Evolutionary conservation across 2,888 invertebrate genomes (phyloP).

Genomic region (Hypercompe scribonia): DNA sequence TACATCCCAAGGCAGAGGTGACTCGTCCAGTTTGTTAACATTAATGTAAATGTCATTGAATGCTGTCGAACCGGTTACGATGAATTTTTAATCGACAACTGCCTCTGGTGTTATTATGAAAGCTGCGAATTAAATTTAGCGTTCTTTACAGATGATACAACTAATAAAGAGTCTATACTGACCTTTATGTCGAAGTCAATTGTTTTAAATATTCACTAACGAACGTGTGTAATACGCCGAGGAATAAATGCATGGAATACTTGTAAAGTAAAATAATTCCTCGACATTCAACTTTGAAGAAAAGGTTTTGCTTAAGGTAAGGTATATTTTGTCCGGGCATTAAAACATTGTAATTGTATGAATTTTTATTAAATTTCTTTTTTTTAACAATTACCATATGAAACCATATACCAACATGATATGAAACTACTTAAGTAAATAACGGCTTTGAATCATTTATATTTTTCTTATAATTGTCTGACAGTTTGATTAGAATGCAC

Average conservation of each 20-base stretch:
- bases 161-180: conserved; percentile 41
- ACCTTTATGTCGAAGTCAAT: conserved; percentile 43
- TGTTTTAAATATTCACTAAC: conserved; percentile 33
- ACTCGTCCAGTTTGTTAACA: conserved; percentile 75
- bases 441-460: neutral
- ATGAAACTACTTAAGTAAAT: neutral
- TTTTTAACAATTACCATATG: too few relatives aligned
- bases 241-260: conserved; percentile 24
- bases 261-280: conserved; percentile 10
- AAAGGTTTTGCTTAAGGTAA: conserved; percentile 14
- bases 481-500: too few relatives aligned
- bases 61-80: conserved; percentile 75
- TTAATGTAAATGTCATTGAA: conserved; percentile 81
- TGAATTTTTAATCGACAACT: conserved; percentile 63
- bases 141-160: conserved; percentile 39
- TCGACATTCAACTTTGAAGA: conserved; percentile 16
- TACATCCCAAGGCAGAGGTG: conserved; percentile 63
- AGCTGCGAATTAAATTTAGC: conserved; percentile 67
- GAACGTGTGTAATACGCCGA: conserved; percentile 24
- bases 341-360: neutral
- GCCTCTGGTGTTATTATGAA: conserved; percentile 69
- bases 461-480: too few relatives aligned
- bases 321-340: too few relatives aligned
- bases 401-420: too few relatives aligned
- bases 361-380: too few relatives aligned